These are phyloP conservation scores for Phainopepla nitens DNA, from an alignment of 2,113 vertebrate species.

Conservation along the genomic window DNA sequence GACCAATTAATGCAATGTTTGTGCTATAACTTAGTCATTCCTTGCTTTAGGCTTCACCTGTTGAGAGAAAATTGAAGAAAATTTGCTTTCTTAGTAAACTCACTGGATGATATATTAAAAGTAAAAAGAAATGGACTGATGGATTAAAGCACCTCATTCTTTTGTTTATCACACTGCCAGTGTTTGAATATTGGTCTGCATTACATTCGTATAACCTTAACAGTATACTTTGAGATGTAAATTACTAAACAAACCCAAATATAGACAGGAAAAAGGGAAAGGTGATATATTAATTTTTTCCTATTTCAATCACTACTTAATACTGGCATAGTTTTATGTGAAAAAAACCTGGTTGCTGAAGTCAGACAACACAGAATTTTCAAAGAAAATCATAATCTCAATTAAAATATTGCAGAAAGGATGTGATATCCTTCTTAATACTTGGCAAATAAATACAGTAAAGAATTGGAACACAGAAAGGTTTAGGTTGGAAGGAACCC, in stretches of 20 bases:
- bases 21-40: background rate
- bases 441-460: background rate
- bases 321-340: background rate
- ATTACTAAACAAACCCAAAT: background rate
- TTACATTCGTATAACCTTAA: background rate
- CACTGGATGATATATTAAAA: background rate
- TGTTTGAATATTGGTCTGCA: background rate
- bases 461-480: background rate
- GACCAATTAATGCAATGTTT: background rate
- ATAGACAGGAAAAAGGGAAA: background rate
- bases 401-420: background rate
- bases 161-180: background rate
- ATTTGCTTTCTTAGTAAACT: background rate
- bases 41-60: background rate
- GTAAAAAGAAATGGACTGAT: background rate
- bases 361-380: background rate
- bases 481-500: background rate
- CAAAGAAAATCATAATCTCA: background rate
- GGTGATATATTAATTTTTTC: background rate
- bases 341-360: background rate
- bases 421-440: background rate
- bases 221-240: background rate
- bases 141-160: background rate
- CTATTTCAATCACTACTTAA: background rate
- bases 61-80: background rate